Conservation (phyloP, 30 jellyfish, hydroid and myxozoan genomes). For the Aurelia sp. region DNA sequence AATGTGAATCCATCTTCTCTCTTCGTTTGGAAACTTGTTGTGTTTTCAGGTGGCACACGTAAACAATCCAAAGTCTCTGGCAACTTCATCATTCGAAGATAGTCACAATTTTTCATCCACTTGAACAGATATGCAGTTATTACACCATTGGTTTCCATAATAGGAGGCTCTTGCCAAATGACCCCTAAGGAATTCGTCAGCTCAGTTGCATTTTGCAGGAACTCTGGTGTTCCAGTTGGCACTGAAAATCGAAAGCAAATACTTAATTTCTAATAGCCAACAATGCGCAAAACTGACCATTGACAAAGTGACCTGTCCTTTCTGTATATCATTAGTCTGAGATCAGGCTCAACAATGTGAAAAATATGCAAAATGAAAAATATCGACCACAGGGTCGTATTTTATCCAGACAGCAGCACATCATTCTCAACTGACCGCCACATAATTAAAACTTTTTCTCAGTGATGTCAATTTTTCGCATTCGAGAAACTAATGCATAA, state of each 20-base stretch:
- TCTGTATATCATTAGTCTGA: neutral
- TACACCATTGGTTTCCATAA: conserved; percentile 40
- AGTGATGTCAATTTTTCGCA: too few relatives aligned
- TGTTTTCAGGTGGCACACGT: conserved; percentile 22
- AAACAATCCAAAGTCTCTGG: conserved; percentile 21
- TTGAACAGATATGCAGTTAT: conserved; percentile 7
- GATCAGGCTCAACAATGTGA: too few relatives aligned
- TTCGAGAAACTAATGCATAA: too few relatives aligned
- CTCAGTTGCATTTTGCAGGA: neutral
- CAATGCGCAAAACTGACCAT: too few relatives aligned
- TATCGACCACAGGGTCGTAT: too few relatives aligned
- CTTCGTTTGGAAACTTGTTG: neutral
- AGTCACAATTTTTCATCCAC: conserved; percentile 46
- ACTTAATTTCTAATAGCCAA: neutral
- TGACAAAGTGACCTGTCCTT: too few relatives aligned
- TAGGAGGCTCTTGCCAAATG: conserved; percentile 15
- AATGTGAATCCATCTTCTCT: neutral
- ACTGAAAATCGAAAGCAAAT: neutral
- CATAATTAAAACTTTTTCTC: too few relatives aligned
- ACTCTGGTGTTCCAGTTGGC: conserved; percentile 42
- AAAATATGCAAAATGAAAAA: too few relatives aligned
- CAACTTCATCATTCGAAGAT: neutral
- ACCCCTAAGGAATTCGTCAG: conserved; percentile 6
- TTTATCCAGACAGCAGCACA: too few relatives aligned
- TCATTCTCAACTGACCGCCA: too few relatives aligned